These are phyloP conservation scores for Aulostomus chinensis DNA, from an alignment of 2,797 vertebrate genomes.

Conservation along the genomic window DNA sequence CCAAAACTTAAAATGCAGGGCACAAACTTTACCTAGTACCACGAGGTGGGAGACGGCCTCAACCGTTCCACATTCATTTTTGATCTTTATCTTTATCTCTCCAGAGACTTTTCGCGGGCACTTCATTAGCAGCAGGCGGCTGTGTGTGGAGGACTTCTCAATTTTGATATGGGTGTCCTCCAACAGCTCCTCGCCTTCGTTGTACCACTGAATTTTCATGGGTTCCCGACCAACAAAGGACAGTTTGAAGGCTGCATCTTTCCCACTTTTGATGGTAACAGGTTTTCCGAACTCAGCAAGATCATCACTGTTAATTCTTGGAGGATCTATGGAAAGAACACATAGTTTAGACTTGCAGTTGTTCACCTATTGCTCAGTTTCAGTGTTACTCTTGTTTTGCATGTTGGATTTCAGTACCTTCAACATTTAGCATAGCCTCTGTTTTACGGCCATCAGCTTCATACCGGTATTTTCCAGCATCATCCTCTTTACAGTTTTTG, in stretches of 20 bases:
- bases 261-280: slow-evolving; percentile 81
- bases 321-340: slow-evolving; percentile 79
- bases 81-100: slow-evolving; percentile 86
- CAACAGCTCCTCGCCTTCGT: slow-evolving; percentile 81
- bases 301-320: slow-evolving; percentile 80
- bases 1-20: too few species aligned
- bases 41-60: slow-evolving; percentile 81
- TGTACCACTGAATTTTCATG: slow-evolving; percentile 84
- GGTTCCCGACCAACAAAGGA: slow-evolving; percentile 84
- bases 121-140: slow-evolving; percentile 80
- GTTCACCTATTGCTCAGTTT: too few species aligned
- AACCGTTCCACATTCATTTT: slow-evolving; percentile 82
- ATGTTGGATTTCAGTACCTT: slow-evolving; percentile 70
- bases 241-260: slow-evolving; percentile 80
- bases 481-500: slow-evolving; percentile 77
- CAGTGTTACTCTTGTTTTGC: too few species aligned
- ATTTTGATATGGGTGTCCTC: slow-evolving; percentile 74
- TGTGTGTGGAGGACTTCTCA: slow-evolving; percentile 76
- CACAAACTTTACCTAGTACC: slow-evolving; percentile 80
- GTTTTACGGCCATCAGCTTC: slow-evolving; percentile 86
- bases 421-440: slow-evolving; percentile 80
- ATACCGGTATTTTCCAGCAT: slow-evolving; percentile 86
- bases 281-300: slow-evolving; percentile 80
- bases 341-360: neutral
- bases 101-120: slow-evolving; percentile 82